Evolutionary conservation across 2,888 invertebrate genomes (phyloP).

Genomic region (Leptura quadrifasciata): DNA sequence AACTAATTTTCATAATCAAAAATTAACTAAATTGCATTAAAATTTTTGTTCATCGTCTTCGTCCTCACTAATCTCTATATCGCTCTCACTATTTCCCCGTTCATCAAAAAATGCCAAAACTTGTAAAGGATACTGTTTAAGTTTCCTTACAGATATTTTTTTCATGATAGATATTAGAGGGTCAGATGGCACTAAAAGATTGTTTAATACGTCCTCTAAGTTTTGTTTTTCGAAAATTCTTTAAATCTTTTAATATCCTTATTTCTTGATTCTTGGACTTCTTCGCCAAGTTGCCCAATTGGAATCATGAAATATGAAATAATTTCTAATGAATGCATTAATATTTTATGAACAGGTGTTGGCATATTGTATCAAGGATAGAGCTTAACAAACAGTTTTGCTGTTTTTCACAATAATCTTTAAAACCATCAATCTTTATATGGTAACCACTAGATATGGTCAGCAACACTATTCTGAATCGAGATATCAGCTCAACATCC

Average conservation of each 20-base stretch:
- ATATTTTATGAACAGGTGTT: too few relatives aligned
- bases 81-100: background rate
- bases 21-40: background rate
- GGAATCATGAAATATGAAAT: too few relatives aligned
- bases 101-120: constrained; percentile 5
- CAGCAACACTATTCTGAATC: constrained; percentile 4
- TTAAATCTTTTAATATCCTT: too few relatives aligned
- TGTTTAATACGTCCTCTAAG: background rate
- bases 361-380: too few relatives aligned
- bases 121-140: constrained; percentile 18
- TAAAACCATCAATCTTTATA: background rate
- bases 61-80: background rate
- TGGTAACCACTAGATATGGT: background rate
- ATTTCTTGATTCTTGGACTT: too few relatives aligned
- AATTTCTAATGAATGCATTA: too few relatives aligned
- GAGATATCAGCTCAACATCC: constrained; percentile 15
- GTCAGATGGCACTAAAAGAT: constrained; percentile 15
- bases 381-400: background rate
- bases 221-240: background rate
- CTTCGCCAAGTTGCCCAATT: too few relatives aligned
- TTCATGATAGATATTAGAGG: constrained; percentile 17
- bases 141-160: constrained; percentile 20
- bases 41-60: background rate
- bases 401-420: background rate
- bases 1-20: background rate